These are phyloP conservation scores for Lepidochitona cinerea DNA, from an alignment of 2,888 invertebrate species.

Conservation along the genomic window DNA sequence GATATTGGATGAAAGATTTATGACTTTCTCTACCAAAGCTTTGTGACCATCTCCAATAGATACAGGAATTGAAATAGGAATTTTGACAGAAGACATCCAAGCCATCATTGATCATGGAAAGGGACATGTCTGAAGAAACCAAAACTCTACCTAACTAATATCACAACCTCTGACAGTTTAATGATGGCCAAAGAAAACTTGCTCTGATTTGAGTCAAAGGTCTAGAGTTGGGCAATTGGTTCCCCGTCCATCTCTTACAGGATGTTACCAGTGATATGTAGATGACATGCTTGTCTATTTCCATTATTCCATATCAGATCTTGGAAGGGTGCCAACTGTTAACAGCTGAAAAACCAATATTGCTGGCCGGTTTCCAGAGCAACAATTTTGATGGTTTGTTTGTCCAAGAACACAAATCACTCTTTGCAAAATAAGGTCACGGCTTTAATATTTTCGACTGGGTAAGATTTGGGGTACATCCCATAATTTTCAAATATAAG, in stretches of 20 bases:
- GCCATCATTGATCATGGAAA: neutral
- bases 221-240: neutral
- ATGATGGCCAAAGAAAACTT: neutral
- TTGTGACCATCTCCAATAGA: neutral
- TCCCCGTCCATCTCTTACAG: neutral
- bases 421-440: too few species aligned
- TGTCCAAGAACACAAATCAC: too few species aligned
- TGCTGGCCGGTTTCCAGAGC: too few species aligned
- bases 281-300: too few species aligned
- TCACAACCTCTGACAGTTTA: neutral
- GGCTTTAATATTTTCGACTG: too few species aligned
- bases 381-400: too few species aligned
- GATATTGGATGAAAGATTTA: neutral
- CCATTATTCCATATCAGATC: too few species aligned
- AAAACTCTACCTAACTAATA: neutral
- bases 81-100: neutral
- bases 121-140: neutral
- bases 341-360: too few species aligned
- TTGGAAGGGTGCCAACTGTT: too few species aligned
- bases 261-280: neutral
- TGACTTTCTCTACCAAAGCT: neutral
- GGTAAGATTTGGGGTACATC: too few species aligned
- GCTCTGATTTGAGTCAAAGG: neutral
- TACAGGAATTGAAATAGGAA: neutral
- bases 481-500: too few species aligned